Conservation (phyloP, 1,140 invertebrate species). For the Frieseomelitta varia region DNA sequence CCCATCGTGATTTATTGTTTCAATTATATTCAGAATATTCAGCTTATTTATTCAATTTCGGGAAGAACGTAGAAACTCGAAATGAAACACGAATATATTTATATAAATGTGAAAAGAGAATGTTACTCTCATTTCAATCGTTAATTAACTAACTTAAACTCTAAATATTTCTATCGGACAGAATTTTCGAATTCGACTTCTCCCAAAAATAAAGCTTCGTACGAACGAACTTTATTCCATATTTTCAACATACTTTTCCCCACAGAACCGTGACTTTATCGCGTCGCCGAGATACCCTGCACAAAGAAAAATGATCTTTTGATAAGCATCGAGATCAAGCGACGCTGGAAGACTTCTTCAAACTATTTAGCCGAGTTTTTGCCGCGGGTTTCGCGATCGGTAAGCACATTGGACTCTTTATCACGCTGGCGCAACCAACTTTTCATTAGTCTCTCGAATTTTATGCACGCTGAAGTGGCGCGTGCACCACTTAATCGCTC, state of each 20-base stretch:
- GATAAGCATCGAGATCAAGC: not conserved
- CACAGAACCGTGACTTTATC: not conserved
- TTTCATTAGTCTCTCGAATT: slow-evolving; percentile 23
- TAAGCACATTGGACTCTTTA: not conserved
- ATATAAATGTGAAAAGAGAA: too few relatives aligned
- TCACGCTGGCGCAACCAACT: not conserved
- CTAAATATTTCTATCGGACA: not conserved
- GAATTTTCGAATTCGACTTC: not conserved
- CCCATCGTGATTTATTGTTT: too few relatives aligned
- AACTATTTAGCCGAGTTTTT: not conserved
- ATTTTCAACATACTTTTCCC: not conserved
- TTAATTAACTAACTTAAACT: too few relatives aligned
- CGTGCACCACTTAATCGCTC: slow-evolving; percentile 14
- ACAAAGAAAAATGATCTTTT: not conserved
- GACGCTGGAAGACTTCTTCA: not conserved
- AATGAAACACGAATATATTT: too few relatives aligned
- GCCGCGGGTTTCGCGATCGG: not conserved
- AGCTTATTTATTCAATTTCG: too few relatives aligned
- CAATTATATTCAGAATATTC: too few relatives aligned
- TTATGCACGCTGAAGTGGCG: not conserved
- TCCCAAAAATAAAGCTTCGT: not conserved
- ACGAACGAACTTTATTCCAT: not conserved
- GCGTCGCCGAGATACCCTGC: too few relatives aligned
- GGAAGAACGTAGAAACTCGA: too few relatives aligned
- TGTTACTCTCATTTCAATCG: too few relatives aligned